A percentile compares a stretch with the other conserved stretches of the same genome.
Conservation (phyloP, 2,797 vertebrate genomes). For the Heteromormyrus szaboi region DNA sequence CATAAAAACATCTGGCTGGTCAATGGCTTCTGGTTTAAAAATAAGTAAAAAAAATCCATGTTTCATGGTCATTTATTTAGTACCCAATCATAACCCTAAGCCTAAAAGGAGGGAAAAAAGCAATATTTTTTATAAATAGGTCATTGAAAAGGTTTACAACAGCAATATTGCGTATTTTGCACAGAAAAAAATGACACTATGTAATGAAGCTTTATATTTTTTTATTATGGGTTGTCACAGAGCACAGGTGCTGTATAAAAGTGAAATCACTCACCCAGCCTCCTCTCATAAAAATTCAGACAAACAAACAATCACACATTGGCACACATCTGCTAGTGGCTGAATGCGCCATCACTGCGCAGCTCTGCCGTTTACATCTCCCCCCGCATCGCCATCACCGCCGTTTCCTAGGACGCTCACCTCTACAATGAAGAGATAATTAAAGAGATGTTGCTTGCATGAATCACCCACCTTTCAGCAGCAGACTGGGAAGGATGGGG, state of each 20-base stretch:
- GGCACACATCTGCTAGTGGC: neutral
- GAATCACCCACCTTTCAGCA: constrained; percentile 10
- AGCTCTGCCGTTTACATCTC: neutral
- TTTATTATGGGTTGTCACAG: neutral
- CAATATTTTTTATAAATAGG: neutral
- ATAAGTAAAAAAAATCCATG: neutral
- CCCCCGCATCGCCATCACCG: neutral
- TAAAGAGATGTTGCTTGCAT: constrained; percentile 3
- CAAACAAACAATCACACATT: neutral
- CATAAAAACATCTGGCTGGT: neutral
- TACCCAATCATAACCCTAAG: neutral
- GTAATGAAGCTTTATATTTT: neutral
- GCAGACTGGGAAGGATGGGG: neutral
- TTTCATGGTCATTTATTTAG: neutral
- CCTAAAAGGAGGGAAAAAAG: neutral
- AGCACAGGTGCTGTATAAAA: neutral
- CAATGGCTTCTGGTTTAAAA: neutral
- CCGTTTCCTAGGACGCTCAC: neutral
- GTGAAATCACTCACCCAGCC: neutral
- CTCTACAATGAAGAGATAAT: neutral
- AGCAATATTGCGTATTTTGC: neutral
- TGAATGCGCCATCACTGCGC: neutral
- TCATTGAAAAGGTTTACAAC: neutral
- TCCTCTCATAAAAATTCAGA: neutral
- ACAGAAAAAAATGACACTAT: neutral